These are phyloP conservation scores for Penelope pileata DNA, from an alignment of 2,113 vertebrate species.

Conservation along the genomic window DNA sequence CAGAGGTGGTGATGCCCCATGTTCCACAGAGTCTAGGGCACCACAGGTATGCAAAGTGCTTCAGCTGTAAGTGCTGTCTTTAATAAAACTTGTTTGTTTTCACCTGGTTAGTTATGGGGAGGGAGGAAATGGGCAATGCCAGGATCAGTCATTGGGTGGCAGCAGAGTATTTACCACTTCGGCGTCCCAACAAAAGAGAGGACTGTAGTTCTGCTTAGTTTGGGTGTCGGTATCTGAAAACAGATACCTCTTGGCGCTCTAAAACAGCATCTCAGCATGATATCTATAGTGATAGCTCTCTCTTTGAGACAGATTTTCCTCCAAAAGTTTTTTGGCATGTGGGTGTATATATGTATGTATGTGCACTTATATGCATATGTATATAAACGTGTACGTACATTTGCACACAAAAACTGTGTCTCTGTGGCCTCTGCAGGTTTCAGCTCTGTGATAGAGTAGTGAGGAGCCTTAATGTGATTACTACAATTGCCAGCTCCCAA, in stretches of 20 bases:
- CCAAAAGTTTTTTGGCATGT: background rate
- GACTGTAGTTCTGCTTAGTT: rapidly evolving
- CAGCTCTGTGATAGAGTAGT: background rate
- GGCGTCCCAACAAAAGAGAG: background rate
- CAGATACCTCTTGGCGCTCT: background rate
- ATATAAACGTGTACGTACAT: rapidly evolving
- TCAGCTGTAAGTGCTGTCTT: background rate
- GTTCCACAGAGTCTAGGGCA: background rate
- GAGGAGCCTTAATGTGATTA: background rate
- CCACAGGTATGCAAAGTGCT: conserved; percentile 55
- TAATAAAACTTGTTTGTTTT: background rate
- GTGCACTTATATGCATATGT: background rate
- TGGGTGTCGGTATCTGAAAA: background rate
- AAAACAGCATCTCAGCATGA: background rate
- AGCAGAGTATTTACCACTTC: conserved; percentile 58
- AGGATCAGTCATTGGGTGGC: conserved; percentile 62
- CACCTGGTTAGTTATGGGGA: background rate
- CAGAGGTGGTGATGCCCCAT: background rate
- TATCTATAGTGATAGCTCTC: background rate
- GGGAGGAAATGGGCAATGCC: background rate
- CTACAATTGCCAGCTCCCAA: background rate
- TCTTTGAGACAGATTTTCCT: background rate
- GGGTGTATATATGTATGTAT: rapidly evolving
- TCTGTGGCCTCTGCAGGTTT: background rate
- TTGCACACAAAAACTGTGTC: rapidly evolving